Percentiles rank a stretch among this genome's conserved stretches.
phyloP scores from a whole-genome alignment of 2,888 invertebrate genomes.

The Tachina fera region DNA sequence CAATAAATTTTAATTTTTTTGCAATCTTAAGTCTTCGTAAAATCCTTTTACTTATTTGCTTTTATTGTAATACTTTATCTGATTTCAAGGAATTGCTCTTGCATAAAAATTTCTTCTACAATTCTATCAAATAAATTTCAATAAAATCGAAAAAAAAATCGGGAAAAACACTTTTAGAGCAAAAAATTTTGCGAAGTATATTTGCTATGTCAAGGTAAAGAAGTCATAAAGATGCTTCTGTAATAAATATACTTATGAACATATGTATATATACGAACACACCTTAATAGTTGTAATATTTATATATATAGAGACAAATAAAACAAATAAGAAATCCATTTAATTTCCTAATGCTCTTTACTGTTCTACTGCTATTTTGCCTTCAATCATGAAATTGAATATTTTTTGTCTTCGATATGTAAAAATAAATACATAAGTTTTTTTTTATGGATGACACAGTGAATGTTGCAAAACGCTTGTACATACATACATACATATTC shows the following conservation, averaged over 20 bases:
- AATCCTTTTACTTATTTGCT: constrained; percentile 26
- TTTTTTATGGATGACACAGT: no score
- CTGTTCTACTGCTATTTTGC: no score
- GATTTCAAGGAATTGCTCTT: neutral
- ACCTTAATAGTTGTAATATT: no score
- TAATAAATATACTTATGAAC: neutral
- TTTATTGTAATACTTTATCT: neutral
- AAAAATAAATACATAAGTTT: neutral
- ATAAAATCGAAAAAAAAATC: constrained; percentile 38
- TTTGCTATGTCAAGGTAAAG: constrained; percentile 36
- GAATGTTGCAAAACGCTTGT: no score
- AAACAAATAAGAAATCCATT: neutral
- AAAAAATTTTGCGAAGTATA: neutral
- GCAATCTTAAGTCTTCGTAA: constrained; percentile 2
- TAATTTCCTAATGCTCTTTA: no score
- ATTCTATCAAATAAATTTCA: constrained; percentile 6
- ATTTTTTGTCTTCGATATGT: neutral
- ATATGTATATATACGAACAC: neutral
- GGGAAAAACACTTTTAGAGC: neutral
- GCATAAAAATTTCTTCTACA: neutral
- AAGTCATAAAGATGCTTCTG: neutral
- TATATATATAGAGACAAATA: neutral
- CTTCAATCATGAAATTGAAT: neutral
- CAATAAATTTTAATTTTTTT: neutral
- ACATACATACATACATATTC: no score